Percentiles rank a stretch among this genome's conserved stretches.
These are phyloP conservation scores for Microtus montanus DNA, from an alignment of 2,113 vertebrate genomes.

Conservation along the genomic window DNA sequence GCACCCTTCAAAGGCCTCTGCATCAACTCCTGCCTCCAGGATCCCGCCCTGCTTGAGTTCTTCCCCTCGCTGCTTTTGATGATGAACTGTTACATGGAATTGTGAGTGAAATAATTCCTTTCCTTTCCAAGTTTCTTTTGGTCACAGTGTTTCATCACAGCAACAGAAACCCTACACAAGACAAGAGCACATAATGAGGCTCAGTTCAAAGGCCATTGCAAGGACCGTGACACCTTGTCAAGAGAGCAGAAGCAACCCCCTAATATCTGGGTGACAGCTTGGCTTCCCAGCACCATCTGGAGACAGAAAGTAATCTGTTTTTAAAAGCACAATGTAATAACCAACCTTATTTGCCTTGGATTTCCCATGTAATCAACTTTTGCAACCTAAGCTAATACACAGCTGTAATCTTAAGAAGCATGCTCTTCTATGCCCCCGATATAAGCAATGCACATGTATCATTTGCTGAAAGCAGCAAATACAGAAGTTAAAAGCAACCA, in stretches of 20 bases:
- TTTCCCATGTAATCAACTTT: not conserved
- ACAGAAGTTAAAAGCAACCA: not conserved
- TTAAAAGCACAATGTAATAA: not conserved
- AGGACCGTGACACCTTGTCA: not conserved
- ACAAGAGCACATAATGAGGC: not conserved
- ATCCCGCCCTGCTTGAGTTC: not conserved
- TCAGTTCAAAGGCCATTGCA: slow-evolving; percentile 1
- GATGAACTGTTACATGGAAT: not conserved
- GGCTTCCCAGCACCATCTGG: not conserved
- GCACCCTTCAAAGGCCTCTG: not conserved
- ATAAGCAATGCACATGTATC: not conserved
- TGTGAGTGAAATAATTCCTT: not conserved
- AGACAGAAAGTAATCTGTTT: not conserved
- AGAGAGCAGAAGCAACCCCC: not conserved
- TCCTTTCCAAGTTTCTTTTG: not conserved
- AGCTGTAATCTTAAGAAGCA: not conserved
- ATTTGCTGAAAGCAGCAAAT: not conserved
- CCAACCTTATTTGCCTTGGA: not conserved
- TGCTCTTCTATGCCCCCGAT: not conserved
- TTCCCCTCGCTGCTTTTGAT: not conserved
- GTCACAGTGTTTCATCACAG: not conserved
- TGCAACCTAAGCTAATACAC: not conserved
- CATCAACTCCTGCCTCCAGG: not conserved
- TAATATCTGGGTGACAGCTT: not conserved
- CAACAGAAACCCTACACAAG: not conserved